Conservation (phyloP, 2,888 invertebrate genomes). For the Pachycephus smyrnensis region DNA sequence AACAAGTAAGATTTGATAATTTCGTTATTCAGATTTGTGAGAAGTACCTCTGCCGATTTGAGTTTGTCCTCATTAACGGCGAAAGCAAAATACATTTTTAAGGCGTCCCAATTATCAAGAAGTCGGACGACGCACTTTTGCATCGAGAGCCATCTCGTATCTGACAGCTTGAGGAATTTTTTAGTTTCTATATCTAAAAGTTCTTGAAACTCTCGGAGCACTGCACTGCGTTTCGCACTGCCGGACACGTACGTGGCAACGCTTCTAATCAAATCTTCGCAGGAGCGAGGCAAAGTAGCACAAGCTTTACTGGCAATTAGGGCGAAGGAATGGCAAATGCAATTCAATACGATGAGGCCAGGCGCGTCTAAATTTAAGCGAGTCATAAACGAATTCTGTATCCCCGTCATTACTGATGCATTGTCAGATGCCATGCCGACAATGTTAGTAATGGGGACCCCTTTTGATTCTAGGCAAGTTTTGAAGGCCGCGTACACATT, state of each 20-base stretch:
- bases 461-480: constrained; percentile 6
- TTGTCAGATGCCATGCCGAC: constrained; percentile 29
- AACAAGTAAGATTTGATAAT: constrained; percentile 13
- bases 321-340: constrained; percentile 35
- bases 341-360: constrained; percentile 24
- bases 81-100: constrained; percentile 14
- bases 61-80: constrained; percentile 19
- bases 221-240: constrained; percentile 30
- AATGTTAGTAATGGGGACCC: constrained; percentile 13
- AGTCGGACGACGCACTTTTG: constrained; percentile 25
- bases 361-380: constrained; percentile 24
- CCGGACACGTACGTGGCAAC: constrained; percentile 28
- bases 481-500: constrained; percentile 12
- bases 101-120: constrained; percentile 18
- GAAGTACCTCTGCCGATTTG: constrained; percentile 15
- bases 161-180: constrained; percentile 18
- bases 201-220: constrained; percentile 28
- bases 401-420: constrained; percentile 36
- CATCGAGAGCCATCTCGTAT: constrained; percentile 27
- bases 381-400: constrained; percentile 31
- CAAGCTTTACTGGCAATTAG: constrained; percentile 35
- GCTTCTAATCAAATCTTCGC: constrained; percentile 27
- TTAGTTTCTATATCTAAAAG: constrained; percentile 16
- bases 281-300: constrained; percentile 21
- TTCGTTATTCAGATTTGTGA: constrained; percentile 9